These are phyloP conservation scores for Pachycephala philippinensis DNA, from an alignment of 2,113 vertebrate genomes.

Conservation along the genomic window DNA sequence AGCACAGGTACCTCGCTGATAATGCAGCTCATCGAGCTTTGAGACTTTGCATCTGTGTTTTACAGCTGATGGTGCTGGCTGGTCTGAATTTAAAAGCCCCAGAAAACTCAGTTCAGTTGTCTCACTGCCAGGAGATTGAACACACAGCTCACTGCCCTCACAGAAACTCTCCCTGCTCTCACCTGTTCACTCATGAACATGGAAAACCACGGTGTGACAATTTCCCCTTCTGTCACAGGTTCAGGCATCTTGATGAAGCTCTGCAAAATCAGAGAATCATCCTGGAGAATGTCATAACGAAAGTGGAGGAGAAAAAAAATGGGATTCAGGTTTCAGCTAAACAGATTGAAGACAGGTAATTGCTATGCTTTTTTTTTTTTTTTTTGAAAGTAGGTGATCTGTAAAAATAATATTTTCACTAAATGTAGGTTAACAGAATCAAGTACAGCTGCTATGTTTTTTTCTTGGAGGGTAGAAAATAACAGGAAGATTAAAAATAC, in stretches of 20 bases:
- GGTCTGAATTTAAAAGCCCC: neutral
- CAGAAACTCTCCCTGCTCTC: neutral
- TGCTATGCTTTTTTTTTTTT: neutral
- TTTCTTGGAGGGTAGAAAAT: neutral
- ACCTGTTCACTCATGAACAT: neutral
- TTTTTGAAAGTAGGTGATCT: neutral
- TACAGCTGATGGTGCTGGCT: neutral
- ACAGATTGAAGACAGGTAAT: conserved; percentile 81
- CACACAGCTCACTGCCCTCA: accelerated
- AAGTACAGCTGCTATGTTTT: neutral
- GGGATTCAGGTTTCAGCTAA: conserved; percentile 75
- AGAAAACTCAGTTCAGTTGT: neutral
- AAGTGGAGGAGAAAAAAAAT: conserved; percentile 80
- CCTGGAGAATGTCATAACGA: conserved; percentile 75
- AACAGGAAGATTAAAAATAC: neutral
- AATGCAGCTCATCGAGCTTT: neutral
- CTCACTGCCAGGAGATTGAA: neutral
- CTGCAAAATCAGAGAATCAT: conserved; percentile 76
- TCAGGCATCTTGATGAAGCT: conserved; percentile 77
- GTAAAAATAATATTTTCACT: neutral
- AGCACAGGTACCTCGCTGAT: conserved; percentile 70
- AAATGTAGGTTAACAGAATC: neutral
- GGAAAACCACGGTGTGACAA: neutral
- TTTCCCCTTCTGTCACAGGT: conserved; percentile 52
- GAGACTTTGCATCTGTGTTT: neutral